Base-by-base conservation (phyloP, 2,888 invertebrate species). In the Leptura quadrifasciata region DNA sequence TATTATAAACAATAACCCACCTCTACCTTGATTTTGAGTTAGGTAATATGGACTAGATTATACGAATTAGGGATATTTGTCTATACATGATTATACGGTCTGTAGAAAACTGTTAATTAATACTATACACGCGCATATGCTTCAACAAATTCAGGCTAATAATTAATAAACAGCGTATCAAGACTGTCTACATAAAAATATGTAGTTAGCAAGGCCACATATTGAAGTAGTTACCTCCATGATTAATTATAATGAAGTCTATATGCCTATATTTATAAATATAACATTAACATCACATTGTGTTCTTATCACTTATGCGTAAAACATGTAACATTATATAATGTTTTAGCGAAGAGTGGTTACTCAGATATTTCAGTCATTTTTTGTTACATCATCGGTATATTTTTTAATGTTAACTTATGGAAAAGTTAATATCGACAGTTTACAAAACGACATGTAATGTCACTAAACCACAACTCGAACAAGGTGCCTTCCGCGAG, bases 81-180 rank as follows among this genome's bases (percentile, higher is more conserved):
- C 12, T 65, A 65, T 65, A 47, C 65, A 65, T 65, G 47, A 65
- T 65, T 65, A 65, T 52, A 65, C 52, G 65, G 65, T 65, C 65
- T 52, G 52, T n/a, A 65, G 65, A 65, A 65, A 52, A 65, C 65
- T n/a, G 65, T 52, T 65, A 65, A 65, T 52, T 65, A 21, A 65
- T 65, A 65, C 21, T 52, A 24, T 65, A 63, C 63, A 65, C 18
- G 52, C 4, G 52, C 52, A 65, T 52, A 65, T 65, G 65, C 52
- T 24, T 39, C 52, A 39, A 21, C 65, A 65, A 65, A 65, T 65
- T 65, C 65, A 65, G 21, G 65, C 35, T 24, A 65, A 65, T 65
- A 65, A 65, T 65, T 65, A 65, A 52, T 65, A 65, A 64, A 52
- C 52, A 24, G 65, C 65, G 65, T 52, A 65, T 65, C 52, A 65